phyloP scores from a whole-genome alignment of 2,888 invertebrate species.

The Drosophila putrida region DNA sequence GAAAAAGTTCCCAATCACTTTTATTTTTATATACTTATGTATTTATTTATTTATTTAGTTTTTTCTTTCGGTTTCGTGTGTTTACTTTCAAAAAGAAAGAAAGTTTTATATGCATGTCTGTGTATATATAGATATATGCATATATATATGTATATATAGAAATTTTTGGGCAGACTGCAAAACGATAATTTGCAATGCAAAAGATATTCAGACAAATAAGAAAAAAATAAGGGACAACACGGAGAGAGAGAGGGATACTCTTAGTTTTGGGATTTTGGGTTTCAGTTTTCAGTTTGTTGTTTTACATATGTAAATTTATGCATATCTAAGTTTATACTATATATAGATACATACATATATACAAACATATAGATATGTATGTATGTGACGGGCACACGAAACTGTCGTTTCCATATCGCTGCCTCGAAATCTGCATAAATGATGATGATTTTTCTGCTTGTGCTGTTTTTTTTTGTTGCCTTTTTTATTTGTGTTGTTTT shows the following conservation, averaged over 20 bases:
- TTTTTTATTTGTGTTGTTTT: slow-evolving; percentile 30
- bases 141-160: slow-evolving; percentile 29
- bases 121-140: slow-evolving; percentile 22
- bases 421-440: slow-evolving; percentile 77
- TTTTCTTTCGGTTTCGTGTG: slow-evolving; percentile 35
- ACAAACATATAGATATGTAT: slow-evolving; percentile 22
- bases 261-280: slow-evolving; percentile 16
- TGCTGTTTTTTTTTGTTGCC: slow-evolving; percentile 18
- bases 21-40: slow-evolving; percentile 55
- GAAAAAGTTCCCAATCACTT: slow-evolving; percentile 79
- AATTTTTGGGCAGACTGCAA: slow-evolving; percentile 31
- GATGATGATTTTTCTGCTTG: slow-evolving; percentile 70
- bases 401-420: slow-evolving; percentile 70
- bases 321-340: slow-evolving; percentile 58
- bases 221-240: slow-evolving; percentile 40
- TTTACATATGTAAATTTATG: slow-evolving; percentile 68
- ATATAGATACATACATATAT: slow-evolving; percentile 21
- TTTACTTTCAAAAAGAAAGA: slow-evolving; percentile 74
- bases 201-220: slow-evolving; percentile 26
- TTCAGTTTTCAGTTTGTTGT: slow-evolving; percentile 45
- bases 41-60: slow-evolving; percentile 9
- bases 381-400: slow-evolving; percentile 41
- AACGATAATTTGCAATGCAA: slow-evolving; percentile 80
- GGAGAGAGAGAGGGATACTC: slow-evolving; percentile 27
- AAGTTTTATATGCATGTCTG: slow-evolving; percentile 66